These are phyloP conservation scores for Paragorgia papillata DNA, from an alignment of 92 coral and sea anemone genomes.

Conservation along the genomic window DNA sequence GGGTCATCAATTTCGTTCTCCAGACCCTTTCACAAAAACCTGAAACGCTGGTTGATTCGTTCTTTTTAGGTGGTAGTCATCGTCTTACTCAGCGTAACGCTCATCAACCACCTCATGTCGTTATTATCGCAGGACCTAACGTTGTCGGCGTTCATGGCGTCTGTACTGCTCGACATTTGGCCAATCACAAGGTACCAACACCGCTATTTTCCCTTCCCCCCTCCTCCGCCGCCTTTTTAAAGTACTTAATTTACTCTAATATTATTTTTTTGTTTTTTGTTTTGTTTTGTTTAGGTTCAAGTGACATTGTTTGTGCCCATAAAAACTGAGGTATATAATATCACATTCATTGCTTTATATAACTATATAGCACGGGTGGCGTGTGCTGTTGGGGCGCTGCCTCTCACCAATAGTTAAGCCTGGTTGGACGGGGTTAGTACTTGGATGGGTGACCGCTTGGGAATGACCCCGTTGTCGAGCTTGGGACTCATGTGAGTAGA, in stretches of 20 bases:
- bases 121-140: conserved; percentile 85
- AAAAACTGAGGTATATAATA: conserved; percentile 73
- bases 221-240: too few relatives aligned
- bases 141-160: conserved; percentile 72
- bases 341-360: neutral
- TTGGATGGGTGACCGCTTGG: too few relatives aligned
- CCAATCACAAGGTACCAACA: conserved; percentile 72
- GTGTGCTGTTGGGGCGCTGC: too few relatives aligned
- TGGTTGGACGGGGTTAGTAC: too few relatives aligned
- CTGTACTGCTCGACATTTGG: conserved; percentile 84
- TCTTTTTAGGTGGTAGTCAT: conserved; percentile 67
- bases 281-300: conserved; percentile 57
- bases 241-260: too few relatives aligned
- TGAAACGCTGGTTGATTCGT: too few relatives aligned
- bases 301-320: conserved; percentile 73
- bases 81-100: conserved; percentile 63
- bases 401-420: too few relatives aligned
- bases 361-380: too few relatives aligned
- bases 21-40: too few relatives aligned
- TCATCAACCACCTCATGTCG: conserved; percentile 71
- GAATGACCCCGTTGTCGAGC: too few relatives aligned
- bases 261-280: neutral
- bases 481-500: too few relatives aligned
- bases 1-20: too few relatives aligned
- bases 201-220: neutral